Conservation (phyloP, 2,888 invertebrate species). For the Leptopterna dolabrata region DNA sequence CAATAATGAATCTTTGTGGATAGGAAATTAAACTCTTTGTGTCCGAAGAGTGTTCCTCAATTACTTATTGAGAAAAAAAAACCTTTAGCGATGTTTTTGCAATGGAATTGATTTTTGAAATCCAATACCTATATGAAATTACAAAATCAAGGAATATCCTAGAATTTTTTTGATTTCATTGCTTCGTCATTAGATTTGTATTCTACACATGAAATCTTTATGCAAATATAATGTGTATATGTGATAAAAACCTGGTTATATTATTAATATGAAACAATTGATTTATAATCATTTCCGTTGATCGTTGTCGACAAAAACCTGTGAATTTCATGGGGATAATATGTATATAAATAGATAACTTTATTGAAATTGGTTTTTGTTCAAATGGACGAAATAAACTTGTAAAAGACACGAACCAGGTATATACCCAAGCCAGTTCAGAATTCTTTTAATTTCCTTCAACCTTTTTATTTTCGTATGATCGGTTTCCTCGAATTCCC, state of each 20-base stretch:
- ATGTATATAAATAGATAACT: slow-evolving; percentile 33
- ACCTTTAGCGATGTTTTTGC: slow-evolving; percentile 43
- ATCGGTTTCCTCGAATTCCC: no score
- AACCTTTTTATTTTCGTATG: background rate
- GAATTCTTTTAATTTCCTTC: background rate
- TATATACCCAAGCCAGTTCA: background rate
- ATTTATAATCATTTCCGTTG: background rate
- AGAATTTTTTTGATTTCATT: slow-evolving; percentile 1
- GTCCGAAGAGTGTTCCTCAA: background rate
- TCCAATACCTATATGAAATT: slow-evolving; percentile 34
- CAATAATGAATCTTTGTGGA: background rate
- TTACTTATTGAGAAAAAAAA: background rate
- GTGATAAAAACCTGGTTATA: background rate
- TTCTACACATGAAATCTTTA: background rate
- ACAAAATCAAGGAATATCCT: background rate
- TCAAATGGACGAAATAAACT: slow-evolving; percentile 43
- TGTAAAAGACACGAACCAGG: slow-evolving; percentile 17
- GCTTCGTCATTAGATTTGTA: slow-evolving; percentile 39
- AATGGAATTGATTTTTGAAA: slow-evolving; percentile 54
- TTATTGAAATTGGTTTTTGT: slow-evolving; percentile 23
- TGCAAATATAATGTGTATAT: slow-evolving; percentile 19
- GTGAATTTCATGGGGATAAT: background rate
- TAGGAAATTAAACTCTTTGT: background rate
- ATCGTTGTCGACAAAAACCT: background rate
- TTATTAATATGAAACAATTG: background rate